A percentile compares a stretch with the other conserved stretches of the same genome.
Conservation (phyloP, 2,113 vertebrate genomes). For the Eurypyga helias region DNA sequence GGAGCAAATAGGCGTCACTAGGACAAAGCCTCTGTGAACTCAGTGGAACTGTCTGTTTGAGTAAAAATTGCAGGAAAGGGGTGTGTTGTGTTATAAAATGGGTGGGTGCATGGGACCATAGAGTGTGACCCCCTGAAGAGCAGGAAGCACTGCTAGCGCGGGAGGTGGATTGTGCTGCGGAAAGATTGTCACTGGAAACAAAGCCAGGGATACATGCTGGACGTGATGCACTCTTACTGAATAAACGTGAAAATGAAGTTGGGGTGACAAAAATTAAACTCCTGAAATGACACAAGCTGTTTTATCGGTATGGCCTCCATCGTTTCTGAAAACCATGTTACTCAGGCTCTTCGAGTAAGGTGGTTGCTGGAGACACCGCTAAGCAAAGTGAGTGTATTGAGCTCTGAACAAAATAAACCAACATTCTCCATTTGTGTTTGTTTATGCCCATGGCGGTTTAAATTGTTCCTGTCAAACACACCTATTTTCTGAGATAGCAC, state of each 20-base stretch:
- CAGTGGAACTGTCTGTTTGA: background rate
- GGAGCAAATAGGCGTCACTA: background rate
- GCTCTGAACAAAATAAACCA: slow-evolving; percentile 52
- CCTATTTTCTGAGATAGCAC: slow-evolving; percentile 53
- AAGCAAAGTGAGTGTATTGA: background rate
- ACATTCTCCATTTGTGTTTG: slow-evolving; percentile 47
- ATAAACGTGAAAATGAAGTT: background rate
- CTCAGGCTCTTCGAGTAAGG: background rate
- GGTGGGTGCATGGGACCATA: background rate
- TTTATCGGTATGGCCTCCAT: background rate
- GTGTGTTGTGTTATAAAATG: background rate
- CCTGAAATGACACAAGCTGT: background rate
- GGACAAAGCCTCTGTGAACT: background rate
- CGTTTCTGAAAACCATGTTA: background rate
- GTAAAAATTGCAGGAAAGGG: slow-evolving; percentile 48
- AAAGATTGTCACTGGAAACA: background rate
- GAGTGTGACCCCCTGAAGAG: background rate
- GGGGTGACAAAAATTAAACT: background rate
- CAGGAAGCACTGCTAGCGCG: background rate
- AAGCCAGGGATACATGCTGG: background rate
- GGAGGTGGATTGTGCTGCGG: background rate
- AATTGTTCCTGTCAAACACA: slow-evolving; percentile 55
- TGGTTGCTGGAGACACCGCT: background rate
- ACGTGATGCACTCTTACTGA: background rate
- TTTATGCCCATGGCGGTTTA: slow-evolving; percentile 64